phyloP scores from a whole-genome alignment of 1,140 invertebrate species.

The Drosophila pandora region DNA sequence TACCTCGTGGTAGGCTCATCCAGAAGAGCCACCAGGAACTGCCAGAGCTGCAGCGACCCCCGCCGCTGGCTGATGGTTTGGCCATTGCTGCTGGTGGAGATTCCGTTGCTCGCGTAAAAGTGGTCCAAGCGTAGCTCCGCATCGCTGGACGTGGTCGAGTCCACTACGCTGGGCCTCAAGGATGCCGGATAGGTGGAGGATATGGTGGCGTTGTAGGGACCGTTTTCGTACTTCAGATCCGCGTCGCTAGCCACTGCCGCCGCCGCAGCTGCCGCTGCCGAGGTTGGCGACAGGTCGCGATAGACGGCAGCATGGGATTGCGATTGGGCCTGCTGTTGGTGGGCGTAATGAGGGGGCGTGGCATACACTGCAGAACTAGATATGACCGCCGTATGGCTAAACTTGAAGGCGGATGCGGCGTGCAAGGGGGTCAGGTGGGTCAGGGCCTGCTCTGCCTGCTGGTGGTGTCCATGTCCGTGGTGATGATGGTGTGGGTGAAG shows the following conservation, averaged over 20 bases:
- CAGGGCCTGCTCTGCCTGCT: slow-evolving; percentile 53
- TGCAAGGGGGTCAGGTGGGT: slow-evolving; percentile 66
- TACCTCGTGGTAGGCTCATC: slow-evolving; percentile 89
- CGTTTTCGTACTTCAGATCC: slow-evolving; percentile 77
- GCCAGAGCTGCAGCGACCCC: slow-evolving; percentile 96
- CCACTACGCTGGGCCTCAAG: slow-evolving; percentile 68
- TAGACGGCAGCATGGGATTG: slow-evolving; percentile 56
- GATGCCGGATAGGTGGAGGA: slow-evolving; percentile 71
- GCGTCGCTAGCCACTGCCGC: slow-evolving; percentile 29
- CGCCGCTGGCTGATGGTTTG: slow-evolving; percentile 85
- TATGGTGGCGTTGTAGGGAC: slow-evolving; percentile 76
- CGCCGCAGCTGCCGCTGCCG: slow-evolving; percentile 12
- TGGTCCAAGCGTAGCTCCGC: slow-evolving; percentile 72
- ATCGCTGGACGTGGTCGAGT: slow-evolving; percentile 77
- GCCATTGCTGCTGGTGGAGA: slow-evolving; percentile 70
- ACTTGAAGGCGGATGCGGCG: slow-evolving; percentile 71
- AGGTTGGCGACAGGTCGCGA: slow-evolving; percentile 58
- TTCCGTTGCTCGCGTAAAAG: slow-evolving; percentile 75
- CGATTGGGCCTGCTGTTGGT: slow-evolving; percentile 59
- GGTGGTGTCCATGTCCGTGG: slow-evolving; percentile 57
- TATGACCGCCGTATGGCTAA: slow-evolving; percentile 72
- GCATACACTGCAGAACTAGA: slow-evolving; percentile 71
- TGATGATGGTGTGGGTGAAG: slow-evolving; percentile 53
- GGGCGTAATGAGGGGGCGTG: slow-evolving; percentile 58
- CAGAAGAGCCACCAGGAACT: slow-evolving; percentile 95